Evolutionary conservation across 2,888 invertebrate genomes (phyloP).

Genomic region (Toxonevra muliebris): DNA sequence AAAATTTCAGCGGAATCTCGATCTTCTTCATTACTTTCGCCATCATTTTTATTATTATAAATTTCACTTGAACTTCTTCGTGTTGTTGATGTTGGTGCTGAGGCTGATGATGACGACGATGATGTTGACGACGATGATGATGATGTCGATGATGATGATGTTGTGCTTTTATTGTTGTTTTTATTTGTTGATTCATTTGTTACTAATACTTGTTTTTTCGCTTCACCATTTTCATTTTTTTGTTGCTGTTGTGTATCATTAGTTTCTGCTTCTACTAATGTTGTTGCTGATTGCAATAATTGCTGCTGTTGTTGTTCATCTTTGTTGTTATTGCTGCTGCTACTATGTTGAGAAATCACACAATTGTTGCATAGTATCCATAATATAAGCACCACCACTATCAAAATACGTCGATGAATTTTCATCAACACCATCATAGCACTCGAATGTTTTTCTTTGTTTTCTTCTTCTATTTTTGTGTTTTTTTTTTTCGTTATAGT

Average conservation of each 20-base stretch:
- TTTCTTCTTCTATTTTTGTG: conserved; percentile 12
- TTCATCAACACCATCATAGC: conserved; percentile 29
- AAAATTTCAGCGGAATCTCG: background rate
- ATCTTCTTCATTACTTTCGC: background rate
- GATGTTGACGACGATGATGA: conserved; percentile 25
- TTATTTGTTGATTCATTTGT: conserved; percentile 14
- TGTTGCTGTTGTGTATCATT: conserved; percentile 5
- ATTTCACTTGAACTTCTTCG: conserved; percentile 12
- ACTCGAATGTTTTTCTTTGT: conserved; percentile 5
- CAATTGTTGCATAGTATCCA: conserved; percentile 34
- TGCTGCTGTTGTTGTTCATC: conserved; percentile 39
- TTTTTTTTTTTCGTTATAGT: conserved; percentile 24
- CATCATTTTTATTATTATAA: background rate
- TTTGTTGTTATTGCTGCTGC: conserved; percentile 38
- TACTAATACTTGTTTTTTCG: conserved; percentile 29
- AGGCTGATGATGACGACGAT: conserved; percentile 20
- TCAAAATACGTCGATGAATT: conserved; percentile 25
- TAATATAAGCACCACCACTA: conserved; percentile 50
- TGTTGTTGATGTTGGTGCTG: conserved; percentile 14
- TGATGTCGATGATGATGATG: conserved; percentile 30
- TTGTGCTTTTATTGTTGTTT: conserved; percentile 9
- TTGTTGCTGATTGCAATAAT: conserved; percentile 26
- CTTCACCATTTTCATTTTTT: conserved; percentile 26
- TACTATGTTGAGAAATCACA: no score
- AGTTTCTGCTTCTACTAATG: conserved; percentile 23